These are phyloP conservation scores for Carassius auratus DNA, from an alignment of 2,113 vertebrate genomes.

Conservation along the genomic window DNA sequence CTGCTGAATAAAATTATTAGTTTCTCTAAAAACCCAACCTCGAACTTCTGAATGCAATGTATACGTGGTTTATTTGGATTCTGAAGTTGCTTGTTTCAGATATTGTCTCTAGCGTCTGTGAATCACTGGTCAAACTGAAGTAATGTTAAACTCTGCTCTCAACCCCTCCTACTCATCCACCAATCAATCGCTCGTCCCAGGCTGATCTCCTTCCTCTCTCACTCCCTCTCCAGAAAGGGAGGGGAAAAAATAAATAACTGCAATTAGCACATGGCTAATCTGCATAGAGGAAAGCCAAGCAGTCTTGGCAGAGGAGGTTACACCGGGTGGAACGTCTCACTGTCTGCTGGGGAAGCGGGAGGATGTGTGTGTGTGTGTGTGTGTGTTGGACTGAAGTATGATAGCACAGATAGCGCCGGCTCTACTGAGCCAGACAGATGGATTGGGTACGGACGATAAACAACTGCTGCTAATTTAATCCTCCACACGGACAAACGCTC, in stretches of 20 bases:
- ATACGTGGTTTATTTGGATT: not conserved
- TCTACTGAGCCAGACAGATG: constrained; percentile 81
- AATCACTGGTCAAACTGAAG: not conserved
- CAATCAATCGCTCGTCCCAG: constrained; percentile 59
- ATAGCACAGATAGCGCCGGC: constrained; percentile 75
- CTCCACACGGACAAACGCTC: constrained; percentile 66
- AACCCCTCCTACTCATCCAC: constrained; percentile 62
- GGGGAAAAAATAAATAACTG: constrained; percentile 80
- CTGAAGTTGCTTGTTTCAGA: not conserved
- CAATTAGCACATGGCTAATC: constrained; percentile 97
- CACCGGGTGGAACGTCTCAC: constrained; percentile 80
- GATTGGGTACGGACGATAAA: constrained; percentile 82
- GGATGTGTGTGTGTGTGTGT: constrained; percentile 23
- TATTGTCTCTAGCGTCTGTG: not conserved
- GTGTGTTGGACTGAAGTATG: constrained; percentile 72
- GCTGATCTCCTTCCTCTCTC: constrained; percentile 36
- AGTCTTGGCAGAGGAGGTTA: constrained; percentile 85
- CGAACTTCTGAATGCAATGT: not conserved
- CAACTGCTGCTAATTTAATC: constrained; percentile 78
- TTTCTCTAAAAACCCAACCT: not conserved
- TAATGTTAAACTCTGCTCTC: not conserved
- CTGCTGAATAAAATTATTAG: not conserved
- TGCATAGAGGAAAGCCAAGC: constrained; percentile 88
- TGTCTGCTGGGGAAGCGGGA: constrained; percentile 71
- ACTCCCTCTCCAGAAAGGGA: constrained; percentile 44